phyloP scores from a whole-genome alignment of 2,113 vertebrate species.

The Tamias sibiricus region DNA sequence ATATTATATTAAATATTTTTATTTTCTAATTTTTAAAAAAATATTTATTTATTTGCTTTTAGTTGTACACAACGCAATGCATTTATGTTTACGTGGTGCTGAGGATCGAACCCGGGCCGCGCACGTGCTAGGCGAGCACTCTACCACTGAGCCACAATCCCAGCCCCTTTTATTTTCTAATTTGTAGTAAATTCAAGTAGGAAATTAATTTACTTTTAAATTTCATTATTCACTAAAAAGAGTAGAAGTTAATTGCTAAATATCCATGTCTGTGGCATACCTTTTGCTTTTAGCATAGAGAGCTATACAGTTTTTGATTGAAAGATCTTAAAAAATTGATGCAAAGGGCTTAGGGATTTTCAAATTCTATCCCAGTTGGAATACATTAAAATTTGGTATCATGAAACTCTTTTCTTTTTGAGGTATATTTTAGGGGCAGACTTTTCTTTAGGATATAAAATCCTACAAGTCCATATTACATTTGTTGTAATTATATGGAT shows the following conservation, averaged over 20 bases:
- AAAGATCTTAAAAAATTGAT: neutral
- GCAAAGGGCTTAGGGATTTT: neutral
- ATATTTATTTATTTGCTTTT: too few species aligned
- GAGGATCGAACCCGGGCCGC: too few species aligned
- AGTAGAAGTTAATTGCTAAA: neutral
- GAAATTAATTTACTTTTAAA: slow-evolving; percentile 1
- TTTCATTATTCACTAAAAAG: neutral
- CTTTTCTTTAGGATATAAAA: slow-evolving; percentile 6
- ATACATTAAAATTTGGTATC: neutral
- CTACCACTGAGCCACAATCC: too few species aligned
- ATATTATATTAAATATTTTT: neutral
- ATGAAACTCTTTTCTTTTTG: neutral
- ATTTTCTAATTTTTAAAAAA: neutral
- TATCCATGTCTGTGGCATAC: neutral
- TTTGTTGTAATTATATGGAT: neutral
- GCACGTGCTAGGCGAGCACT: too few species aligned
- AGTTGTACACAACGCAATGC: too few species aligned
- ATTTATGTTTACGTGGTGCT: too few species aligned
- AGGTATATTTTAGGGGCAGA: neutral
- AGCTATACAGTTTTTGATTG: neutral
- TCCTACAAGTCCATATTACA: neutral
- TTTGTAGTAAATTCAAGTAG: neutral
- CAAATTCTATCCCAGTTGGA: neutral
- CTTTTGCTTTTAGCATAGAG: neutral
- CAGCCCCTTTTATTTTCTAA: slow-evolving; percentile 3